These are phyloP conservation scores for Neodontobutis hainanensis DNA, from an alignment of 2,113 vertebrate genomes.

Conservation along the genomic window DNA sequence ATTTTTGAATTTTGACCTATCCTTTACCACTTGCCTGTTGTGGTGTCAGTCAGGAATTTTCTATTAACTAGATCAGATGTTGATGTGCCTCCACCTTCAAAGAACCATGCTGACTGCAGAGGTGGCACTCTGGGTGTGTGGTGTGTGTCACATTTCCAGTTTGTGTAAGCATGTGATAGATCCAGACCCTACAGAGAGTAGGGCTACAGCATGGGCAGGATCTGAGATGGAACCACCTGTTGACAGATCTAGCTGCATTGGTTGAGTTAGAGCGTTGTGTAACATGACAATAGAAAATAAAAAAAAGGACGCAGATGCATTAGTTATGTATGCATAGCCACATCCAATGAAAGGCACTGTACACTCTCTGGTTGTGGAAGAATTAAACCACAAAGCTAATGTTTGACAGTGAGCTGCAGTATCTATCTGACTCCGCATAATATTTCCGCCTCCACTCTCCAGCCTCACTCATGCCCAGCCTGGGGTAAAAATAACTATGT, in stretches of 20 bases:
- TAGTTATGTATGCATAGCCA: neutral
- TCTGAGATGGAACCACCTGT: constrained; percentile 53
- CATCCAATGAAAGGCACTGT: constrained; percentile 5
- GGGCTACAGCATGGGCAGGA: neutral
- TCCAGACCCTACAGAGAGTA: constrained; percentile 42
- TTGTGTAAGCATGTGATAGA: constrained; percentile 60
- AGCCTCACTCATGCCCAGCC: constrained; percentile 35
- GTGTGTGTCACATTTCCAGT: constrained; percentile 66
- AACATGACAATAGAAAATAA: constrained; percentile 4
- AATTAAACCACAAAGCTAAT: constrained; percentile 8
- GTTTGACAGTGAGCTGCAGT: constrained; percentile 40
- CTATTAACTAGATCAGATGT: constrained; percentile 27
- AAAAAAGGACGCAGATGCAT: neutral
- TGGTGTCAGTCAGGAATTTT: constrained; percentile 16
- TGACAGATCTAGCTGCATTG: constrained; percentile 52
- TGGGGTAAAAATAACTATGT: constrained; percentile 64
- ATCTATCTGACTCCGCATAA: constrained; percentile 48
- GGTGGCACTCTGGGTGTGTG: constrained; percentile 36
- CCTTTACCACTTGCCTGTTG: neutral
- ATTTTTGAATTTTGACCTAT: constrained; percentile 27
- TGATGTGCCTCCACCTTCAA: constrained; percentile 26
- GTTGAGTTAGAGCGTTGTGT: constrained; percentile 17
- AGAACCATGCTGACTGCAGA: constrained; percentile 21
- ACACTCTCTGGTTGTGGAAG: neutral
- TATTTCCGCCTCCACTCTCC: constrained; percentile 48